Evolutionary conservation across 2,797 vertebrate species (phyloP).

Genomic region (Aselliscus stoliczkanus): DNA sequence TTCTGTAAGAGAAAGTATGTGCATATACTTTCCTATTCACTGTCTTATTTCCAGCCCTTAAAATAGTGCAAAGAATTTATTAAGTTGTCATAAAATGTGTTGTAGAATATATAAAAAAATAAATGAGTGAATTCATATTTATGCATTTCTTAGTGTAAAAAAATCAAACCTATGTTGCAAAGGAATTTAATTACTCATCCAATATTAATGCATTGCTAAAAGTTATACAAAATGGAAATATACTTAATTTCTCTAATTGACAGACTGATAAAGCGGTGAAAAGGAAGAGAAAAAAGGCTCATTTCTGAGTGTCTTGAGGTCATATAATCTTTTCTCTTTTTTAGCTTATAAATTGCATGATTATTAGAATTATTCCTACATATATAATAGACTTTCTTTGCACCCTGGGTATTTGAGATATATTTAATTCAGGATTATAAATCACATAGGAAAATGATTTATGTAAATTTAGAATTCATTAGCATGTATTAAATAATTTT

Average conservation of each 20-base stretch:
- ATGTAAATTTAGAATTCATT: slow-evolving; percentile 66
- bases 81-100: slow-evolving; percentile 1
- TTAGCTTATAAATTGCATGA: slow-evolving; percentile 48
- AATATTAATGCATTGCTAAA: slow-evolving; percentile 30
- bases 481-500: slow-evolving; percentile 63
- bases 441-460: slow-evolving; percentile 50
- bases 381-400: slow-evolving; percentile 32
- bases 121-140: slow-evolving; percentile 33
- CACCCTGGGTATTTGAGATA: slow-evolving; percentile 12
- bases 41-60: neutral
- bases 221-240: neutral
- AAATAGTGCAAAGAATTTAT: slow-evolving; percentile 7
- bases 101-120: neutral
- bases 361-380: slow-evolving; percentile 56
- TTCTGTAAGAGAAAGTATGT: neutral
- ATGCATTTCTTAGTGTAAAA: neutral
- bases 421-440: slow-evolving; percentile 71
- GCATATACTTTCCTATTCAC: neutral
- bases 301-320: slow-evolving; percentile 28
- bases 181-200: slow-evolving; percentile 23
- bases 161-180: neutral
- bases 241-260: slow-evolving; percentile 37
- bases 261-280: neutral
- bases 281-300: slow-evolving; percentile 16
- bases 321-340: slow-evolving; percentile 51